Evolutionary conservation across 2,888 invertebrate species (phyloP), one percentile per base, ranked within the genome.

Genomic region (Drosophila nigricruria): DNA sequence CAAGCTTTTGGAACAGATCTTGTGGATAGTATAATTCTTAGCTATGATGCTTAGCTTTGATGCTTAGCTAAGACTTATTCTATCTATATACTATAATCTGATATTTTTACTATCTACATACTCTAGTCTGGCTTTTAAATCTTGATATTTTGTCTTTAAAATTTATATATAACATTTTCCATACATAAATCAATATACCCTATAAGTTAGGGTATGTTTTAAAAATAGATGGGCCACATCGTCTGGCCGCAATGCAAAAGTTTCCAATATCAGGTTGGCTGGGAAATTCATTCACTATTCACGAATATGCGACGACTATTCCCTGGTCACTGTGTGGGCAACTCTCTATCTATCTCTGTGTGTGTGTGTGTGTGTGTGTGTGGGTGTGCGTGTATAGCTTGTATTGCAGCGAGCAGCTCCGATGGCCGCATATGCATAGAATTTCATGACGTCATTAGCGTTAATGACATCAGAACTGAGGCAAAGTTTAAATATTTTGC

Each of bases 361-460:
- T 18, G 43, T 52, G 20, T 23, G 23, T 32, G 42, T n/a, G 18
- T 36, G 42, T 42, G 54, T n/a, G n/a, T n/a, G n/a, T n/a, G 27
- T 25, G 40, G 20, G 45, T 61, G 53, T n/a, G 50, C 38, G 49
- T 43, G 50, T 20, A 27, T 50, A 25, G 66, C 16, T 49, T 60
- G 42, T 50, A 42, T 45, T 62, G 73, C 53, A 36, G 10, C 12
- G 18, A 32, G 30, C 53, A 60, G 53, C 71, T 59, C 71, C 45
- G 57, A 65, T 70, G 23, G 64, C 75, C 30, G 40, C 56, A 66
- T 63, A 32, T 49, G 84, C 88, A 84, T 84, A 84, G 82, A 88
- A 75, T 89, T 89, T 89, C 90, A 89, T 84, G 88, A 89, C 83
- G 90, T 83, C 83, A 84, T 83, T 83, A 83, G 83, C 82, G 90